Base-by-base conservation (phyloP, 2,888 invertebrate genomes). In the Apeira syringaria region DNA sequence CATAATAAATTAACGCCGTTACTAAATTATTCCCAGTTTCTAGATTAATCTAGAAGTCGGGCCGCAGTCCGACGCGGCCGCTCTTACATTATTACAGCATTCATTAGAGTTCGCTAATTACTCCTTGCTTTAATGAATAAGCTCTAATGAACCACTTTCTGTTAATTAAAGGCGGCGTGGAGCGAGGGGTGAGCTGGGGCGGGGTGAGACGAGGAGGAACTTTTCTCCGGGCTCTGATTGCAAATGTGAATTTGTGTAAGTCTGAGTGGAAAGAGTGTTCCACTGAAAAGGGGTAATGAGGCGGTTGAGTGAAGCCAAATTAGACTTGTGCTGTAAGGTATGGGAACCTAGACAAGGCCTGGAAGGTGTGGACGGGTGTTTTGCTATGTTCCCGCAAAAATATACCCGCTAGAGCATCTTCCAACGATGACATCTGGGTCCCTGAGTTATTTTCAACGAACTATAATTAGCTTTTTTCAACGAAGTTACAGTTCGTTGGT, bases 141-240 rank as follows among this genome's bases (percentile, higher is more conserved):
- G 94, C 94, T 94, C 94, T 94, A 94, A 94, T 94, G 94, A 94
- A 94, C 94, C 94, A 94, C 94, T 94, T 94, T 94, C 94, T 94
- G 94, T 94, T 94, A 94, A 94, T 94, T 94, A 94, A 94, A 94
- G 94, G 92, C 94, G 87, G 91, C 91, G 77, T 70, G 71, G 77
- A 72, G 74, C 47, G 51, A 55, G 88, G 87, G 63, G 59, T 42
- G 56, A 54, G 65, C 46, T 53, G 47, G 50, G 24, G 24, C 13
- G 13, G 12, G 29, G 20, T 59, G 62, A 52, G 59, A 56, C 67
- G 59, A 48, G 67, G 72, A 69, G 73, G 76, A 82, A 86, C 82
- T 87, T 88, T 86, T 86, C 86, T 83, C 84, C 81, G 78, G 73
- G 81, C 81, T 84, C 88, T 88, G 89, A 89, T 89, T 89, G 89